These are phyloP conservation scores for Salmo trutta DNA, from an alignment of 2,797 vertebrate genomes.

Conservation along the genomic window DNA sequence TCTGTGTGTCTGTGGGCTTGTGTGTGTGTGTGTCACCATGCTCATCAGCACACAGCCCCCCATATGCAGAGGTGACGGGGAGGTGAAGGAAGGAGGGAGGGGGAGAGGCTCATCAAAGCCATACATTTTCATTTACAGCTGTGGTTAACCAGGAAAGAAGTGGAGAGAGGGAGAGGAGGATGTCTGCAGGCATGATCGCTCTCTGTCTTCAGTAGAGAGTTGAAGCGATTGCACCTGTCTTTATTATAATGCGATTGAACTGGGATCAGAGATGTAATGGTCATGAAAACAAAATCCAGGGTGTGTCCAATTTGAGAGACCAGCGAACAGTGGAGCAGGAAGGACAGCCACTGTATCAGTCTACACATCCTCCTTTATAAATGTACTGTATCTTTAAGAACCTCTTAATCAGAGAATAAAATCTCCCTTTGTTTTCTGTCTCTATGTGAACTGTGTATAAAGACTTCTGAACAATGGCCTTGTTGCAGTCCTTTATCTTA, in stretches of 20 bases:
- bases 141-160: conserved; percentile 12
- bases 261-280: conserved; percentile 50
- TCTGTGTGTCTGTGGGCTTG: conserved; percentile 17
- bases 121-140: neutral
- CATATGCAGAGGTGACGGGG: neutral
- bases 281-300: conserved; percentile 44
- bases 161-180: neutral
- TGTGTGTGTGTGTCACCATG: conserved; percentile 1
- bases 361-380: conserved; percentile 6
- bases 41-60: neutral
- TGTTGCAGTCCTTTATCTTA: neutral
- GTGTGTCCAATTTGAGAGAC: conserved; percentile 41
- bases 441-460: conserved; percentile 6
- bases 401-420: conserved; percentile 39
- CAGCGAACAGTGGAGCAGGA: conserved; percentile 27
- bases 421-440: conserved; percentile 20
- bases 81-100: conserved; percentile 17
- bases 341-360: neutral
- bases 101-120: conserved; percentile 6
- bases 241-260: conserved; percentile 60
- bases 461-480: conserved; percentile 20
- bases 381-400: neutral
- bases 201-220: conserved; percentile 22
- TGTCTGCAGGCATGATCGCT: conserved; percentile 47
- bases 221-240: conserved; percentile 13